Conservation (phyloP, 2,113 vertebrate species). For the Myocastor coypus region DNA sequence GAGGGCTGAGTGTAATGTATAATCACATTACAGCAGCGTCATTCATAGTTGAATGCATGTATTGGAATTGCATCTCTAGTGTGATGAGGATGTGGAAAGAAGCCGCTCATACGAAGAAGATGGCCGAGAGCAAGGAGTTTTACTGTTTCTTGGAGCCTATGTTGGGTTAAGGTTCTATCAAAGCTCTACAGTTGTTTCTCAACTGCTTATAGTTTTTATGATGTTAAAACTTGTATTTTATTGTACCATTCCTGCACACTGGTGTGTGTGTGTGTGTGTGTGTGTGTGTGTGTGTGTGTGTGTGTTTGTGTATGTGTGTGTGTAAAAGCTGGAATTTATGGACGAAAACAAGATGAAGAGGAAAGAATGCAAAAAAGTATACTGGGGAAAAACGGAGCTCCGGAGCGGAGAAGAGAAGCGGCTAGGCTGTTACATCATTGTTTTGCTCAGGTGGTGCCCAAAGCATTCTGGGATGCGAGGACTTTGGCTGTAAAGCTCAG, state of each 20-base stretch:
- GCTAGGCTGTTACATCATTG: too few species aligned
- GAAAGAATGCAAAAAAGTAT: background rate
- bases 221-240: background rate
- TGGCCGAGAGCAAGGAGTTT: background rate
- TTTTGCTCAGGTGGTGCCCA: background rate
- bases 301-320: background rate
- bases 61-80: background rate
- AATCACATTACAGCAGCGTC: background rate
- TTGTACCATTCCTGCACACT: background rate
- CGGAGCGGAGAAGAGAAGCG: background rate
- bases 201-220: background rate
- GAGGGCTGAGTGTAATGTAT: background rate
- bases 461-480: background rate
- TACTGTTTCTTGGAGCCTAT: background rate
- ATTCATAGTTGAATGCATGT: background rate
- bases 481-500: background rate
- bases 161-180: background rate
- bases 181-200: background rate
- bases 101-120: background rate
- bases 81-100: background rate
- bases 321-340: background rate
- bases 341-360: background rate
- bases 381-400: too few species aligned
- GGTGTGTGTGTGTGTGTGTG: background rate
- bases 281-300: background rate